Evolutionary conservation across 2,888 invertebrate genomes (phyloP), one percentile per base, ranked within the genome.

Genomic region (Papilio demoleus): DNA sequence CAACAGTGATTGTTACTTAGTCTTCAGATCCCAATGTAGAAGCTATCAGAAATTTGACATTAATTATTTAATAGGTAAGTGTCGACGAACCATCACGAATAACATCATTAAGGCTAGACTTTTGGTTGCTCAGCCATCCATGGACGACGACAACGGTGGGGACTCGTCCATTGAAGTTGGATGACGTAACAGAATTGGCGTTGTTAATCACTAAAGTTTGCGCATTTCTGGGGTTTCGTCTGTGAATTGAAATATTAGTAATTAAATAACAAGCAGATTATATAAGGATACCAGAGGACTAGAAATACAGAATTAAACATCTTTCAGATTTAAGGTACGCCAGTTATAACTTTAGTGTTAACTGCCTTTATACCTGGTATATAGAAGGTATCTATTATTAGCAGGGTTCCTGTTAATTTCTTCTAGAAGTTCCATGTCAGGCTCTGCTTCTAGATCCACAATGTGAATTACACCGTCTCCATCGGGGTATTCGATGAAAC

Each of bases 171-270:
- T 81, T 82, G 71, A 85, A 89, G 68, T 86, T 80, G 0, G 88
- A 88, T 40, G 76, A 75, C 2, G 50, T 74, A 59, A 88, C 73
- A 2, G 87, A 85, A 47, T 75, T 74, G 1, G 73, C 79, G 31
- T 88, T 73, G 68, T 84, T 80, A 0, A 83, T 80, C 0, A 72
- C 67, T 27, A 88, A 66, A 0, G 76, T 78, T 59, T 88, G 87
- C 0, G 81, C 65, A 1, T 45, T 17, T 1, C 65, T 38, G 1
- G 81, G 78, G 59, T 88, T 88, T 0, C 77, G 75, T 56, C 88
- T 88, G 75, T 59, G 81, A 67, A 31, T 19, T 4, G 27, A 9
- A 6, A 24, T 17, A n/a, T 36, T 19, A 11, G n/a, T 2, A 45
- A 1, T 19, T 1, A 9, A 1, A 45, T 17, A 0, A 19, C 8